phyloP scores from a whole-genome alignment of 2,113 vertebrate species.

The Malurus alboscapulatus region DNA sequence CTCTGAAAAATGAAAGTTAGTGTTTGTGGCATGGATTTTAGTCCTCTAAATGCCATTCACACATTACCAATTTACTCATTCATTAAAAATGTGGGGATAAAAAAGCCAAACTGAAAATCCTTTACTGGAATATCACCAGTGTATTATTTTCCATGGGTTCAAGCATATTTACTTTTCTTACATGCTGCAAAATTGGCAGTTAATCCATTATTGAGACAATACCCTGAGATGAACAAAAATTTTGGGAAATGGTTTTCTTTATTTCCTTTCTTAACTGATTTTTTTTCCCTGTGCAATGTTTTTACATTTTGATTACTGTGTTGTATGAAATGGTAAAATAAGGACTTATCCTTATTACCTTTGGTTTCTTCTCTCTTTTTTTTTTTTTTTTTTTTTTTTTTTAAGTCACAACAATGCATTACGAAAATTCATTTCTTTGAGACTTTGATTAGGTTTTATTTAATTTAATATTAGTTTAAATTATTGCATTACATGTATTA shows the following conservation, averaged over 20 bases:
- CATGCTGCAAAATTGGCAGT: not conserved
- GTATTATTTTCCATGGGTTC: not conserved
- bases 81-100: not conserved
- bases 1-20: not conserved
- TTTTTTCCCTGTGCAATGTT: not conserved
- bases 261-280: not conserved
- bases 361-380: not conserved
- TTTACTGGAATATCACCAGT: not conserved
- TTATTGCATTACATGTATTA: not conserved
- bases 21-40: not conserved
- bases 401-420: not conserved
- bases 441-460: not conserved
- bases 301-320: not conserved
- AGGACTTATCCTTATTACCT: not conserved
- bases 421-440: not conserved
- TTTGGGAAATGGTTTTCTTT: not conserved
- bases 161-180: not conserved
- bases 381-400: not conserved
- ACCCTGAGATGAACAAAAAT: not conserved
- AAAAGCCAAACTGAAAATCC: not conserved
- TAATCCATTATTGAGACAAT: not conserved
- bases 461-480: not conserved
- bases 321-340: not conserved
- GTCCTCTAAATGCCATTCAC: not conserved
- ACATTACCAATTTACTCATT: not conserved